Base-by-base conservation (phyloP, 2,797 vertebrate genomes). In the Zenarchopterus dispar region DNA sequence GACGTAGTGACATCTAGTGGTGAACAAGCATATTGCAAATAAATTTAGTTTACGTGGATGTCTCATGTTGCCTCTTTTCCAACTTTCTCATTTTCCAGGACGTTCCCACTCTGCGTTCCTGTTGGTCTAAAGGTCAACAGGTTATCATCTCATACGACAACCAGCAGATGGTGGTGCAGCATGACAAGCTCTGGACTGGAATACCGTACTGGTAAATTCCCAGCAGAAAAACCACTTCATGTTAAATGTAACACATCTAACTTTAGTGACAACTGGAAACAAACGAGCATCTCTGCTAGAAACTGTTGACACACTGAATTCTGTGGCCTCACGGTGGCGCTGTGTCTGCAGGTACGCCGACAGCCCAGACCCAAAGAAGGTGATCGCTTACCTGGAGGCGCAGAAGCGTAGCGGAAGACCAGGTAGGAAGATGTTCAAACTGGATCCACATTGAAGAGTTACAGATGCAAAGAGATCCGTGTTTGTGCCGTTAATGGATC, bases 71-170 rank as follows among this genome's bases (percentile, higher is more conserved):
- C 28, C 8, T 3, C 6, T 13, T 36, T 36, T 36, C 9, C 5
- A 13, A 10, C 11, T 7, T 33, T 10, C 6, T 28, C 28, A 28
- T 28, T 28, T 7, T 62, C 10, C 61, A 98, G 97, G 93, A 93
- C 16, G 62, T 63, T 16, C 94, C 94, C 0, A 94, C 95, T 0
- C 84, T 98, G 74, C 75, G 77, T 2, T 90, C 88, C 50, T 89
- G 97, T 81, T 97, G 96, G 96, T 84, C 82, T 11, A 50, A 11
- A 0, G 88, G 91, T 49, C 93, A 93, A 57, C 96, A 97, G 90
- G 87, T 96, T 1, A 81, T 98, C 18, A 52, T 96, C 48, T 96
- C 94, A 0, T 98, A 98, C 0, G 94, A 91, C 17, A 56, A 95
- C 22, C 55, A 74, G 6, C 64, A n/a, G 55, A 31, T 80, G 74